A percentile compares a stretch with the other conserved stretches of the same genome.
Evolutionary conservation across 2,888 invertebrate genomes (phyloP).

Genomic region (Scaptomyza reducta): DNA sequence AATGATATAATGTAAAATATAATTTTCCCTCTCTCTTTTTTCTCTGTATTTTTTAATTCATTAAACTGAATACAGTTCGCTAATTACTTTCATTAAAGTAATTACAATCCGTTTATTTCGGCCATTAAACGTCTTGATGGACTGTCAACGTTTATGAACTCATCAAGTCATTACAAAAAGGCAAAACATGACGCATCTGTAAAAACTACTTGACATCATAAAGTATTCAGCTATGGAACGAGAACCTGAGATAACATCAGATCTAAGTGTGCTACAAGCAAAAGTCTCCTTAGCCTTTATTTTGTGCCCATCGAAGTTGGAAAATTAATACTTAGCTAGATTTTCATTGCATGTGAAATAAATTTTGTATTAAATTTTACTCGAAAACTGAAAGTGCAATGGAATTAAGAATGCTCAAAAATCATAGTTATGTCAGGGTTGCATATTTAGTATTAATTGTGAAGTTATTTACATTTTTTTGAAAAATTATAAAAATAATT

Average conservation of each 20-base stretch:
- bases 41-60: slow-evolving; percentile 35
- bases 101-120: slow-evolving; percentile 12
- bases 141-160: slow-evolving; percentile 24
- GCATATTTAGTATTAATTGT: neutral
- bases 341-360: neutral
- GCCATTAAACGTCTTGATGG: slow-evolving; percentile 4
- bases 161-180: slow-evolving; percentile 8
- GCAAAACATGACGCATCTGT: slow-evolving; percentile 38
- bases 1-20: slow-evolving; percentile 37
- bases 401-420: too few species aligned
- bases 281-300: slow-evolving; percentile 3
- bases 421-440: neutral
- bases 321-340: neutral
- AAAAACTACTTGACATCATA: slow-evolving; percentile 7
- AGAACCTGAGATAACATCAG: slow-evolving; percentile 22
- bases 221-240: neutral
- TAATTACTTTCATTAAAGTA: slow-evolving; percentile 27
- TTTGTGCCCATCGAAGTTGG: neutral
- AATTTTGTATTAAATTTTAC: too few species aligned
- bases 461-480: neutral
- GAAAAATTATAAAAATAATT: neutral
- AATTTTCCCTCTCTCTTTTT: slow-evolving; percentile 9
- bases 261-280: slow-evolving; percentile 2
- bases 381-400: neutral
- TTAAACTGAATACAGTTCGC: slow-evolving; percentile 29